Percentiles rank a stretch among this genome's conserved stretches.
Conservation (phyloP, 64 coral and sea anemone genomes). For the Catalaphyllia jardinei region DNA sequence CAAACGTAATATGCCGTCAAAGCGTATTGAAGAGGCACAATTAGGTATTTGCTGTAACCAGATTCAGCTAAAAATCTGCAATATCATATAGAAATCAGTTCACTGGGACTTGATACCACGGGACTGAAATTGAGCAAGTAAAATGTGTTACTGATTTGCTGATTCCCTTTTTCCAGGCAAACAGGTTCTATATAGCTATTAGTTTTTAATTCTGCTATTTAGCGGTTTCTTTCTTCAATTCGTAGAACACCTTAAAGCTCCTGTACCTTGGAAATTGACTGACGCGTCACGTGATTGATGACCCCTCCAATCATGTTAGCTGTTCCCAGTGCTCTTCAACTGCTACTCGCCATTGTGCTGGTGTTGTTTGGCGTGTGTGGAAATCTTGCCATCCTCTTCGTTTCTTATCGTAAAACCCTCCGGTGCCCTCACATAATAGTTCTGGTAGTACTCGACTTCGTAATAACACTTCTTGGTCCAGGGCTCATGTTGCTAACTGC, state of each 20-base stretch:
- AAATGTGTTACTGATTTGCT: too few relatives aligned
- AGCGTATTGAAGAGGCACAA: too few relatives aligned
- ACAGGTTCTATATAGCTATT: too few relatives aligned
- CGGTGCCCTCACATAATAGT: constrained; percentile 7
- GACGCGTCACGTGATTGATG: neutral
- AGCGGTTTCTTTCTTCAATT: neutral
- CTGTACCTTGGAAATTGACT: neutral
- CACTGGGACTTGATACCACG: too few relatives aligned
- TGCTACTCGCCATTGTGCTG: constrained; percentile 2
- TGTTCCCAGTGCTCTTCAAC: neutral
- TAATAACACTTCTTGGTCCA: constrained; percentile 10
- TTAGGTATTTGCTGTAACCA: too few relatives aligned
- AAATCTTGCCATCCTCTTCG: neutral
- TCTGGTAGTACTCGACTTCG: constrained; percentile 16
- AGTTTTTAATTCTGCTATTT: too few relatives aligned
- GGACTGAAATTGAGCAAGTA: too few relatives aligned
- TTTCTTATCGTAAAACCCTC: neutral
- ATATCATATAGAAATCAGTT: too few relatives aligned
- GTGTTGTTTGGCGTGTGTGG: constrained; percentile 9
- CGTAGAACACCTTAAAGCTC: neutral
- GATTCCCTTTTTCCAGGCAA: too few relatives aligned
- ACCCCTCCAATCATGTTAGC: neutral
- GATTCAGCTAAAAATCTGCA: too few relatives aligned
- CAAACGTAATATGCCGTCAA: too few relatives aligned
- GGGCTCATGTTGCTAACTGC: neutral